Base-by-base conservation (phyloP, 2,797 vertebrate genomes). In the Schizopygopsis malacanthus region DNA sequence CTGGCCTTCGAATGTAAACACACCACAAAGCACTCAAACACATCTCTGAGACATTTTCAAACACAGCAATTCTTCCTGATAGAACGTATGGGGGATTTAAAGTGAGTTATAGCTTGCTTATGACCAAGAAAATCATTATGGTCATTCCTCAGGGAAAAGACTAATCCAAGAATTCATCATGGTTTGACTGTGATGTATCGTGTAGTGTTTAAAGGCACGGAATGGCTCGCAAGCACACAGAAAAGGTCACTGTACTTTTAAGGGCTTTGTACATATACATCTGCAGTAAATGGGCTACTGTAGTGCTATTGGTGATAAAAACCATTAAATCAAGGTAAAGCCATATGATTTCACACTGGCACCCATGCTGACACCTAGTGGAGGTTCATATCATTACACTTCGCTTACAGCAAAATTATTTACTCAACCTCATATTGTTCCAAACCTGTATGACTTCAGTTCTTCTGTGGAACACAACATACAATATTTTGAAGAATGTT, bases 1-100 rank as follows among this genome's bases (percentile, higher is more conserved):
- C 91, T 90, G 90, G 91, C 86, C 86, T 89, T 85, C 88, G 91
- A 95, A 94, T 92, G 92, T 95, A 95, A 95, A 95, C 92, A 94
- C 86, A 90, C 69, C 84, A 47, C 89, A 85, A 54, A 78, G 75
- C 81, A 88, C 76, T 86, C 83, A 86, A 52, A 90, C 43, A 63
- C 47, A 81, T 89, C 90, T 87, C 86, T 77, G 84, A 92, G 88
- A 90, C 84, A 61, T 89, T 94, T 94, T 91, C 92, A 94, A 94
- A 94, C 92, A 92, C 81, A 86, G 87, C 82, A 81, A 90, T 88
- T 90, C 89, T 85, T 91, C 61, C 73, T 84, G 41, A 79, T 77
- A 87, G 89, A 84, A 82, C 86, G 88, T 81, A 72, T 87, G 56
- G 75, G 79, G 80, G 87, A 89, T 77, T 47, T 87, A 73, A 84